phyloP scores from a whole-genome alignment of 2,888 invertebrate species.

The Neocrepidodera transversa region DNA sequence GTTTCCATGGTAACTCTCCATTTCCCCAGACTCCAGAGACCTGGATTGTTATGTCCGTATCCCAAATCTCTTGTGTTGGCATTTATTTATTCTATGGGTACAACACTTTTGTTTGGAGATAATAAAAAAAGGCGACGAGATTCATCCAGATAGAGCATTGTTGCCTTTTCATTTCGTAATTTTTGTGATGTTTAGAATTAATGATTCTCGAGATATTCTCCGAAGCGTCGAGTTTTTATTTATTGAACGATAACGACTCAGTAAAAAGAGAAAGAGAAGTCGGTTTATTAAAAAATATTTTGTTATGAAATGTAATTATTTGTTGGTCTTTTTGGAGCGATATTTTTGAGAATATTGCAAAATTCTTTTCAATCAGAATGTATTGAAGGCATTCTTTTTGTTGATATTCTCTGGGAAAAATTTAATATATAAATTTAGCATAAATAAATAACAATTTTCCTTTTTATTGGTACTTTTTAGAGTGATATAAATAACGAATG shows the following conservation, averaged over 20 bases:
- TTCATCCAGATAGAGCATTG: conserved; percentile 34
- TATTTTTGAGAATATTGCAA: neutral
- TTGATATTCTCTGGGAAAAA: too few species aligned
- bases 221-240: conserved; percentile 16
- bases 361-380: neutral
- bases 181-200: conserved; percentile 29
- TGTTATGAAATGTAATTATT: neutral
- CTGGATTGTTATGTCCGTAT: conserved; percentile 47
- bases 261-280: neutral
- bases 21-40: conserved; percentile 48
- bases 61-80: conserved; percentile 42
- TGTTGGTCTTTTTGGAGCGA: too few species aligned
- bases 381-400: too few species aligned
- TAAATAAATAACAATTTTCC: too few species aligned
- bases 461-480: too few species aligned
- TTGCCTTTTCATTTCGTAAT: conserved; percentile 35
- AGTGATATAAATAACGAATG: too few species aligned
- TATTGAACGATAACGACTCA: conserved; percentile 12
- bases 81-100: conserved; percentile 40
- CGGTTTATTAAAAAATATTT: neutral
- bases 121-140: conserved; percentile 34
- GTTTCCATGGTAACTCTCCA: conserved; percentile 46
- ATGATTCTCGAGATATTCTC: conserved; percentile 26
- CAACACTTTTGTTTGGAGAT: conserved; percentile 39
- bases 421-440: too few species aligned